Base-by-base conservation (phyloP, 2,888 invertebrate species). In the Apoda limacodes region DNA sequence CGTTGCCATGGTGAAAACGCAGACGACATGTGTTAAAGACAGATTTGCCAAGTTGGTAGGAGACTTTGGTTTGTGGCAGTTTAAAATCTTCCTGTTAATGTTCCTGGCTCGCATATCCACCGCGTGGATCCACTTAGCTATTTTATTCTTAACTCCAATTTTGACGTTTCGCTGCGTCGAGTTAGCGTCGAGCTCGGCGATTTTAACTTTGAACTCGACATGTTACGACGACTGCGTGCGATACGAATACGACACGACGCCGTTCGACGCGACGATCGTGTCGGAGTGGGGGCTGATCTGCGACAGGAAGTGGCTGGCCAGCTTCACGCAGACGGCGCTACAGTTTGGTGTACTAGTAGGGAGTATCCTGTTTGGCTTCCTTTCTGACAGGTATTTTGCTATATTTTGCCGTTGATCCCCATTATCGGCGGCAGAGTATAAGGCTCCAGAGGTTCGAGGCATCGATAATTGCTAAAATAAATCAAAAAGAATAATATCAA, bases 251-350 rank as follows among this genome's bases (percentile, higher is more conserved):
- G 85, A 90, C 43, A 81, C 82, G 10, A 82, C 71, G 10, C 68
- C 86, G 3, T 90, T 92, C 52, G 66, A 83, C 0, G 85, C 85
- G 42, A 90, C 90, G 0, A 88, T 91, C 6, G 70, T 86, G 11
- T 87, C 88, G 0, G 87, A 92, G 75, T 93, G 90, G 89, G 83
- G 86, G 46, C 68, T 93, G 42, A 83, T 90, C 0, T 92, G 91
- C 52, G 81, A 83, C 1, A 78, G 82, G 13, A 62, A 69, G 1
- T 85, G 87, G 67, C 62, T 89, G 46, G 85, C 87, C 3, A 87
- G 88, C 51, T 71, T 90, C 22, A 88, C 88, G 0, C 92, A 92
- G 58, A 88, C 85, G 38, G 65, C 88, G 29, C 83, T 90, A 23
- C 91, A 91, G 85, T 59, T 87, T 19, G 92, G 92, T 1, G 82